Percentiles rank a stretch among this genome's conserved stretches.
phyloP scores from a whole-genome alignment of 2,797 vertebrate genomes.

The Pyrrhura leucotis region DNA sequence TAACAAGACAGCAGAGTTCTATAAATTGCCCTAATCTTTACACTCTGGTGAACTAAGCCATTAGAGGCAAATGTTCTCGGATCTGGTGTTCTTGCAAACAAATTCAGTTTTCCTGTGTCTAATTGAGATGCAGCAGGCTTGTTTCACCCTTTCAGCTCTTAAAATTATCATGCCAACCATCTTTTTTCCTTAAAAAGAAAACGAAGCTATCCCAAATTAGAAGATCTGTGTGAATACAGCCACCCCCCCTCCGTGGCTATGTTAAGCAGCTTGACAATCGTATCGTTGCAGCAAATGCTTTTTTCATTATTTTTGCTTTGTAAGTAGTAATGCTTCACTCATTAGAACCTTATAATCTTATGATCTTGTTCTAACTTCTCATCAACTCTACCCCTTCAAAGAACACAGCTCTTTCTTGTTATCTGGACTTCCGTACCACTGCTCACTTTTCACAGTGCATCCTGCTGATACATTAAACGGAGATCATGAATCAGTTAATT shows the following conservation, averaged over 20 bases:
- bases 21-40: neutral
- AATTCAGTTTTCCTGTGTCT: neutral
- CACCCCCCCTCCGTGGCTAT: neutral
- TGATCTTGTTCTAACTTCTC: neutral
- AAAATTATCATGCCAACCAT: neutral
- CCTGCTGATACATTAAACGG: neutral
- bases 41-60: neutral
- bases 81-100: neutral
- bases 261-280: neutral
- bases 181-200: neutral
- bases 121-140: neutral
- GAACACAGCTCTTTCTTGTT: neutral
- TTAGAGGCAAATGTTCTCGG: neutral
- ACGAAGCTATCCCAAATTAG: neutral
- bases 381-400: neutral
- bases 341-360: neutral
- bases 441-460: neutral
- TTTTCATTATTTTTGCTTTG: neutral
- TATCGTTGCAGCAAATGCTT: neutral
- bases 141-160: neutral
- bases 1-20: neutral
- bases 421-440: neutral
- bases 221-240: neutral
- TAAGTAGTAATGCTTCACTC: neutral
- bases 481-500: neutral